Conservation (phyloP, 2,888 invertebrate species). For the Polydrusus pterygomalis region DNA sequence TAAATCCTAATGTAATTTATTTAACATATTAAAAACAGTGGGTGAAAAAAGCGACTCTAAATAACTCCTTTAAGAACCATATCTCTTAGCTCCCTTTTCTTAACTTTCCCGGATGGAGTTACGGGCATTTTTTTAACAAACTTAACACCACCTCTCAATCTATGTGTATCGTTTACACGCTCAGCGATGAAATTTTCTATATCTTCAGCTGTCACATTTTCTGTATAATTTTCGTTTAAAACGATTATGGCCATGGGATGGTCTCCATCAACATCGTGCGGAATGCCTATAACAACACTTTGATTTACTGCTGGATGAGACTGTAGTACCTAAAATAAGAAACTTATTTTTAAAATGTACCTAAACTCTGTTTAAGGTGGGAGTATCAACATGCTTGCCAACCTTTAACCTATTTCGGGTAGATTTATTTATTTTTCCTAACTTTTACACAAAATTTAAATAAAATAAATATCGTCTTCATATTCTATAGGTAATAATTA, state of each 20-base stretch:
- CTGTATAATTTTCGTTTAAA: conserved; percentile 47
- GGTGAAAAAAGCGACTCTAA: conserved; percentile 4
- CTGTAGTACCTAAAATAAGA: conserved; percentile 60
- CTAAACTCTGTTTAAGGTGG: too few species aligned
- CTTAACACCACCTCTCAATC: conserved; percentile 66
- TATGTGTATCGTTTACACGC: conserved; percentile 64
- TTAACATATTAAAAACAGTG: too few species aligned
- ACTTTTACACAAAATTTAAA: too few species aligned
- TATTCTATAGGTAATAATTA: too few species aligned
- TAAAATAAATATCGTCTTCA: too few species aligned
- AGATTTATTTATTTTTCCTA: too few species aligned
- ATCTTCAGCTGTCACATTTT: conserved; percentile 59
- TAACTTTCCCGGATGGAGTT: conserved; percentile 68
- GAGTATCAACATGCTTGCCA: too few species aligned
- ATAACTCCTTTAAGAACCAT: conserved; percentile 58
- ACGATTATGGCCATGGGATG: conserved; percentile 65
- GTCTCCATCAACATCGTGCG: conserved; percentile 66
- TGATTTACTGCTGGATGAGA: conserved; percentile 65
- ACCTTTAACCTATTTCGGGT: too few species aligned
- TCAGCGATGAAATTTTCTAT: conserved; percentile 63
- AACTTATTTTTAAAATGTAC: background rate
- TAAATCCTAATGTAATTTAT: too few species aligned
- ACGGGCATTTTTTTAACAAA: conserved; percentile 63
- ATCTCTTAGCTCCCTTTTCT: conserved; percentile 58
- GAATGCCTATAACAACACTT: conserved; percentile 65